A percentile compares a stretch with the other conserved stretches of the same genome.
phyloP scores from a whole-genome alignment of 2,888 invertebrate species.

The Ochropleura leucogaster region DNA sequence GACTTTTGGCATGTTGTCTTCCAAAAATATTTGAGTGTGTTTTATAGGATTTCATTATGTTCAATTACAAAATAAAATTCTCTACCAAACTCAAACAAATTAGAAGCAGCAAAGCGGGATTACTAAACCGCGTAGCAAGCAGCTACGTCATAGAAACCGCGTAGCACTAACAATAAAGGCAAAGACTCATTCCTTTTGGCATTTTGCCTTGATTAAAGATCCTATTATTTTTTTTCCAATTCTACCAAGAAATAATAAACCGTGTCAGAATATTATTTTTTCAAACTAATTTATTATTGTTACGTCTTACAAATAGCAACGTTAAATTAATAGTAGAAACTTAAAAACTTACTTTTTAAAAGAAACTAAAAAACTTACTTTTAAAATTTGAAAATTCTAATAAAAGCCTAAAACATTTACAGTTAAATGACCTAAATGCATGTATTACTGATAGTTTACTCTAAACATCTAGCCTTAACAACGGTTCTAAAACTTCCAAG shows the following conservation, averaged over 20 bases:
- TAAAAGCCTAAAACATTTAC: neutral
- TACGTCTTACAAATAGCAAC: neutral
- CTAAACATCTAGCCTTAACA: constrained; percentile 23
- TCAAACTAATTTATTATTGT: neutral
- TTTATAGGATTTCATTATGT: neutral
- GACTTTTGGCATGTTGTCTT: neutral
- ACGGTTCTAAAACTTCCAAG: constrained; percentile 32
- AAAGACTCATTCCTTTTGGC: neutral
- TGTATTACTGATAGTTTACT: constrained; percentile 36
- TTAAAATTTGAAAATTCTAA: too few relatives aligned
- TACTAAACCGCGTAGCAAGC: neutral
- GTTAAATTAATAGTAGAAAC: neutral
- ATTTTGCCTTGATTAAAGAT: neutral
- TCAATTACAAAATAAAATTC: neutral
- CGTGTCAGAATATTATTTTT: neutral
- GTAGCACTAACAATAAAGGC: constrained; percentile 8
- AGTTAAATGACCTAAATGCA: constrained; percentile 22
- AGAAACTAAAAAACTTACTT: too few relatives aligned
- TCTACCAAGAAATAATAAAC: neutral
- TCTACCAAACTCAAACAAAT: neutral
- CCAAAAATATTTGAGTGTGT: neutral
- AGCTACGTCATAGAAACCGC: constrained; percentile 25
- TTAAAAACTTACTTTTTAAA: too few relatives aligned
- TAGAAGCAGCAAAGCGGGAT: too few relatives aligned
- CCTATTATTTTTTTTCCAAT: neutral